Conservation (phyloP, 2,888 invertebrate species). For the Hyposoter dolosus region DNA sequence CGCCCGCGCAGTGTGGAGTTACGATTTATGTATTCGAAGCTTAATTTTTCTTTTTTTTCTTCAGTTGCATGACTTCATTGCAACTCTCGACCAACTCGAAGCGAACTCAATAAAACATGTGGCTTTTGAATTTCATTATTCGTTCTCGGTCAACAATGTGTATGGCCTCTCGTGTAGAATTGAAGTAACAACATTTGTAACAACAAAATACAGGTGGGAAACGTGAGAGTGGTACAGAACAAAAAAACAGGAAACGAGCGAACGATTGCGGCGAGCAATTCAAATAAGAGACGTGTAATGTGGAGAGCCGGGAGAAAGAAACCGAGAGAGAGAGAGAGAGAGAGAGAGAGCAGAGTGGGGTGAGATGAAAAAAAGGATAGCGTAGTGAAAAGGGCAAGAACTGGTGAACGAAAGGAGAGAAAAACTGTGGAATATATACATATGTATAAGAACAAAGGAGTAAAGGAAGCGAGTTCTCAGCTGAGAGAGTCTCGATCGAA, state of each 20-base stretch:
- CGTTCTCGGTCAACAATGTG: slow-evolving; percentile 57
- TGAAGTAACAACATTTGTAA: slow-evolving; percentile 1
- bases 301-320: slow-evolving; percentile 49
- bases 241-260: slow-evolving; percentile 36
- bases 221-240: neutral
- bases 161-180: slow-evolving; percentile 1
- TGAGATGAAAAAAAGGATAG: slow-evolving; percentile 6
- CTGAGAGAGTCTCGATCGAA: slow-evolving; percentile 64
- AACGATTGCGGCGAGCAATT: slow-evolving; percentile 50
- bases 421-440: slow-evolving; percentile 26
- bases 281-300: slow-evolving; percentile 64
- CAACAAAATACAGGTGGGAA: slow-evolving; percentile 31
- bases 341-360: slow-evolving; percentile 13
- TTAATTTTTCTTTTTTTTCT: neutral
- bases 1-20: neutral
- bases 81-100: neutral
- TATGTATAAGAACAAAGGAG: slow-evolving; percentile 2
- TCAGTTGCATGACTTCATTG: slow-evolving; percentile 12
- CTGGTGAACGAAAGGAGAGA: slow-evolving; percentile 9
- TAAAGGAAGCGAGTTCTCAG: slow-evolving; percentile 31
- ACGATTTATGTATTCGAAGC: neutral
- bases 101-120: slow-evolving; percentile 21
- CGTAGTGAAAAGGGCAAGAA: slow-evolving; percentile 22
- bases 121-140: slow-evolving; percentile 59
- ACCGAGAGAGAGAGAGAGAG: slow-evolving; percentile 12